Conservation (phyloP, 2,888 invertebrate species). For the Pardosa pseudoannulata region DNA sequence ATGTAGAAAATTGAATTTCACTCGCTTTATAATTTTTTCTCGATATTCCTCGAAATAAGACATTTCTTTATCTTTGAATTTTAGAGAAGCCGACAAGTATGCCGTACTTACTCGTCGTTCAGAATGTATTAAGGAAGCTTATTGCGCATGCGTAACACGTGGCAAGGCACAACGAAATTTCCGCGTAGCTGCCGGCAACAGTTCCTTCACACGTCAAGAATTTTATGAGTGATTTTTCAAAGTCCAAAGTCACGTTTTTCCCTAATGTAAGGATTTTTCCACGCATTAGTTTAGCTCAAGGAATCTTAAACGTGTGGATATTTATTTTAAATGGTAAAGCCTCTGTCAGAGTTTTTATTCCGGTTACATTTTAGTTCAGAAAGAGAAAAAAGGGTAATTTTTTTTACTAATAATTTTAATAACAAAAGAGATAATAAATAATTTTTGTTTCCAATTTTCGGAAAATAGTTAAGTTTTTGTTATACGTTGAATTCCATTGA, state of each 20-base stretch:
- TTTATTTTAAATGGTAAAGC: background rate
- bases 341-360: too few relatives aligned
- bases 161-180: constrained; percentile 5
- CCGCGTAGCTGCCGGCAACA: constrained; percentile 18
- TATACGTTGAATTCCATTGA: too few relatives aligned
- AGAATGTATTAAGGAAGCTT: background rate
- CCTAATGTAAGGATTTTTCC: constrained; percentile 21
- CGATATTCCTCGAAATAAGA: background rate
- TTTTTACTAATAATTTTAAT: too few relatives aligned
- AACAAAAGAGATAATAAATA: too few relatives aligned
- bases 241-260: constrained; percentile 16
- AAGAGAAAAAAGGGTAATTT: too few relatives aligned
- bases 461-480: too few relatives aligned
- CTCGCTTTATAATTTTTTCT: too few relatives aligned
- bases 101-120: background rate
- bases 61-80: background rate
- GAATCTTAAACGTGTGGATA: constrained; percentile 12
- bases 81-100: constrained; percentile 5
- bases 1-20: too few relatives aligned
- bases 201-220: constrained; percentile 23
- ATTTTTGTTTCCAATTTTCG: too few relatives aligned
- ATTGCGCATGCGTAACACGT: constrained; percentile 24
- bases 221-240: constrained; percentile 26
- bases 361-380: too few relatives aligned
- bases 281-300: constrained; percentile 7